Evolutionary conservation across 2,888 invertebrate species (phyloP).

Genomic region (Drosophila nr. perissopoda): DNA sequence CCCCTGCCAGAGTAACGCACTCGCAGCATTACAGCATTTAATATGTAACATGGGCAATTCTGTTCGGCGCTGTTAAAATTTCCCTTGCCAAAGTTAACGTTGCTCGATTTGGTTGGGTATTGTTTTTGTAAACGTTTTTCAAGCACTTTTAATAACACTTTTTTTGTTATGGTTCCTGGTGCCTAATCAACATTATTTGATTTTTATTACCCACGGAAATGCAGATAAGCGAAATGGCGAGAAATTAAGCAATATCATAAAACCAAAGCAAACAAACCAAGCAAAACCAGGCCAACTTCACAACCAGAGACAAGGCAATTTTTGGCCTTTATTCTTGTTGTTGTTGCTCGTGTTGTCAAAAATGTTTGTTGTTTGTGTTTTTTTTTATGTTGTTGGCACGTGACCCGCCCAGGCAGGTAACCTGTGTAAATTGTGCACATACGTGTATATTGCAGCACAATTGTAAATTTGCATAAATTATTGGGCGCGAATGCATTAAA

Average conservation of each 20-base stretch:
- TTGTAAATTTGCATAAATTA: conserved; percentile 74
- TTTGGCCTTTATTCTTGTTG: conserved; percentile 39
- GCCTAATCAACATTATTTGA: conserved; percentile 57
- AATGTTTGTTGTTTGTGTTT: conserved; percentile 23
- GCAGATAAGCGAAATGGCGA: conserved; percentile 57
- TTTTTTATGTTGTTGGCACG: conserved; percentile 42
- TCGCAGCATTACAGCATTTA: neutral
- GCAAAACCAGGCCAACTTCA: conserved; percentile 36
- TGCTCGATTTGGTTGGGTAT: conserved; percentile 1
- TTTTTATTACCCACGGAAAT: conserved; percentile 57
- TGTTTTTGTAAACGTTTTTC: conserved; percentile 25
- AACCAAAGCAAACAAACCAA: conserved; percentile 17
- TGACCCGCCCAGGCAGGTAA: conserved; percentile 48
- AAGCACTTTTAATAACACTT: conserved; percentile 16
- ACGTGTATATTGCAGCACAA: conserved; percentile 54
- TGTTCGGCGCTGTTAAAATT: conserved; percentile 47
- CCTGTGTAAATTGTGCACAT: conserved; percentile 63
- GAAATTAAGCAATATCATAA: conserved; percentile 54
- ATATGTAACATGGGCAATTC: conserved; percentile 8
- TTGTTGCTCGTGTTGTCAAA: conserved; percentile 13
- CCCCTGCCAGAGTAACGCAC: neutral
- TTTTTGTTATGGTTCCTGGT: conserved; percentile 5
- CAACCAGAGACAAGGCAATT: conserved; percentile 31
- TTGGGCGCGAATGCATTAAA: conserved; percentile 59
- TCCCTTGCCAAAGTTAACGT: conserved; percentile 33